Conservation (phyloP, 2,113 vertebrate species). For the Halichoerus grypus region DNA sequence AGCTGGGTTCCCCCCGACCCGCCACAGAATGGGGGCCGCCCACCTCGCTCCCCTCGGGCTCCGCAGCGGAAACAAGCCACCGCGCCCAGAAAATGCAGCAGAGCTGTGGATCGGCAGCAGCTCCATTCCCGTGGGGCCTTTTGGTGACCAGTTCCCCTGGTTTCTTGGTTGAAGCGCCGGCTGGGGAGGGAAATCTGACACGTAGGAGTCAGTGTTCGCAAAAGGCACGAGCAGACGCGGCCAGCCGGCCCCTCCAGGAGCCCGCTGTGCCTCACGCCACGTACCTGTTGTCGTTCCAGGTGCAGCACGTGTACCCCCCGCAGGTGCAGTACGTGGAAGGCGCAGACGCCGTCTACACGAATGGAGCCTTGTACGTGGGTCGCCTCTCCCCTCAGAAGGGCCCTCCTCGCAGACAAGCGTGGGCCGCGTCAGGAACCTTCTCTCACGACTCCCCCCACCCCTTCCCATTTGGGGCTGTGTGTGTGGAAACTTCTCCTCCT, state of each 20-base stretch:
- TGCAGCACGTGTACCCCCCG: constrained; percentile 95
- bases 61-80: neutral
- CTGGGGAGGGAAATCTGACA: neutral
- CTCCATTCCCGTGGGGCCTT: neutral
- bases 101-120: accelerated
- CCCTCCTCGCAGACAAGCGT: neutral
- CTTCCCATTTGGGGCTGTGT: neutral
- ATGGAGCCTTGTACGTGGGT: constrained; percentile 95
- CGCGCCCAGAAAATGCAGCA: neutral
- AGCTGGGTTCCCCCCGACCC: too few relatives aligned
- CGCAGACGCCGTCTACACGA: constrained; percentile 95
- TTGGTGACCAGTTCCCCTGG: neutral
- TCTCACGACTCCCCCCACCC: neutral
- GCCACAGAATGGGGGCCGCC: neutral
- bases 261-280: accelerated
- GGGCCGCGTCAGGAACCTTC: neutral
- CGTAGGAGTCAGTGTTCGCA: neutral
- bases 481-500: neutral
- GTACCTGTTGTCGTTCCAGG: constrained; percentile 86
- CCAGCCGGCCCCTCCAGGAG: neutral
- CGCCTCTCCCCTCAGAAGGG: neutral
- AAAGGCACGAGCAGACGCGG: neutral
- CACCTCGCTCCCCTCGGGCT: accelerated
- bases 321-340: constrained; percentile 98
- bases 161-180: neutral